Evolutionary conservation across 2,888 invertebrate genomes (phyloP).

Genomic region (Thereva nobilitata): DNA sequence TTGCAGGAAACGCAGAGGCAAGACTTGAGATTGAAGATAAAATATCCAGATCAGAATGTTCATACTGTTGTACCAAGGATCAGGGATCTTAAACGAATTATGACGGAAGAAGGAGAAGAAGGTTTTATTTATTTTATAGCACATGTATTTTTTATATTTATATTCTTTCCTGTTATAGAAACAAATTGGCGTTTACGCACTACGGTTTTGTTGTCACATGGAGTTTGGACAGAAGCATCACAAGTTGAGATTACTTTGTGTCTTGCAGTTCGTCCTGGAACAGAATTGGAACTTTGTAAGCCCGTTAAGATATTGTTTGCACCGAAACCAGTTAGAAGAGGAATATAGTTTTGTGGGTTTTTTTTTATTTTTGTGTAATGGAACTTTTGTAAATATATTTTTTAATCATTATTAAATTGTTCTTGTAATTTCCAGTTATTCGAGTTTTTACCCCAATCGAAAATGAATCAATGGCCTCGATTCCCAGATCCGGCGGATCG

Average conservation of each 20-base stretch:
- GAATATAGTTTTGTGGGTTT: slow-evolving; percentile 62
- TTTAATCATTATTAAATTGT: too few relatives aligned
- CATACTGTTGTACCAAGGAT: slow-evolving; percentile 80
- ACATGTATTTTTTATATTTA: background rate
- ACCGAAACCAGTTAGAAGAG: slow-evolving; percentile 85
- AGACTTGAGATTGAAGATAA: slow-evolving; percentile 79
- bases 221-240: slow-evolving; percentile 91
- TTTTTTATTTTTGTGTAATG: background rate
- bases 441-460: too few relatives aligned
- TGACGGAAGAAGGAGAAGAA: slow-evolving; percentile 65
- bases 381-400: background rate
- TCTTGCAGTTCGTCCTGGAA: slow-evolving; percentile 68
- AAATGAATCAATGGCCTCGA: too few relatives aligned
- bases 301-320: slow-evolving; percentile 85
- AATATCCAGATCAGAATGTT: slow-evolving; percentile 89
- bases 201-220: slow-evolving; percentile 80
- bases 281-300: slow-evolving; percentile 79
- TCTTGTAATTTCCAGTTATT: too few relatives aligned
- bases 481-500: too few relatives aligned
- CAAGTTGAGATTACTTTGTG: slow-evolving; percentile 85
- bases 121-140: slow-evolving; percentile 38
- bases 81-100: slow-evolving; percentile 72
- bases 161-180: slow-evolving; percentile 41
- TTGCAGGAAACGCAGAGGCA: slow-evolving; percentile 71
- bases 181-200: slow-evolving; percentile 71